Conservation (phyloP, 2,888 invertebrate species). For the Gasteruption jaculator region DNA sequence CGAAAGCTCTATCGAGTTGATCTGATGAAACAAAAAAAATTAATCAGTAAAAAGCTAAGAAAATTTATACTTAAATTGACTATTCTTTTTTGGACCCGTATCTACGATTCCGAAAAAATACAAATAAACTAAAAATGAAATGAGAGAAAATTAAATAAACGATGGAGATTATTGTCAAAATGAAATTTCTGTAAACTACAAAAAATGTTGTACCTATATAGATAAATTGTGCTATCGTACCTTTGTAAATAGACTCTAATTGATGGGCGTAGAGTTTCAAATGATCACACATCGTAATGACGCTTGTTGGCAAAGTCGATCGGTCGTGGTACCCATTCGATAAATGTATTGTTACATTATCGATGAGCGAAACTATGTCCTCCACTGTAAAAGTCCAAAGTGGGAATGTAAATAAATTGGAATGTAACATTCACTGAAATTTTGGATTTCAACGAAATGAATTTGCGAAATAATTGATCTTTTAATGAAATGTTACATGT, state of each 20-base stretch:
- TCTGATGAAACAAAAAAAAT: slow-evolving; percentile 50
- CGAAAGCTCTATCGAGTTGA: slow-evolving; percentile 76
- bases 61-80: slow-evolving; percentile 6
- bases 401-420: too few species aligned
- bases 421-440: too few species aligned
- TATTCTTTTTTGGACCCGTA: too few species aligned
- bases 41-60: slow-evolving; percentile 5
- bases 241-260: slow-evolving; percentile 75
- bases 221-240: slow-evolving; percentile 30
- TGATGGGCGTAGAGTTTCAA: slow-evolving; percentile 72
- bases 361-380: slow-evolving; percentile 77
- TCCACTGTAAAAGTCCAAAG: slow-evolving; percentile 55
- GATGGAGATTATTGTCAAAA: not conserved
- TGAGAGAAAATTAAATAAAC: not conserved
- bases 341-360: slow-evolving; percentile 74
- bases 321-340: slow-evolving; percentile 71
- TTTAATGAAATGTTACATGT: too few species aligned
- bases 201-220: not conserved
- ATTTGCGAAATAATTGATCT: too few species aligned
- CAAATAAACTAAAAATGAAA: too few species aligned
- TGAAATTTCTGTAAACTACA: not conserved
- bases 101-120: too few species aligned
- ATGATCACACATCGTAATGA: slow-evolving; percentile 74
- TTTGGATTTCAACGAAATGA: too few species aligned
- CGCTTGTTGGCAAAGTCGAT: slow-evolving; percentile 67